Conservation (phyloP, 2,888 invertebrate genomes). For the Synanthedon tipuliformis region DNA sequence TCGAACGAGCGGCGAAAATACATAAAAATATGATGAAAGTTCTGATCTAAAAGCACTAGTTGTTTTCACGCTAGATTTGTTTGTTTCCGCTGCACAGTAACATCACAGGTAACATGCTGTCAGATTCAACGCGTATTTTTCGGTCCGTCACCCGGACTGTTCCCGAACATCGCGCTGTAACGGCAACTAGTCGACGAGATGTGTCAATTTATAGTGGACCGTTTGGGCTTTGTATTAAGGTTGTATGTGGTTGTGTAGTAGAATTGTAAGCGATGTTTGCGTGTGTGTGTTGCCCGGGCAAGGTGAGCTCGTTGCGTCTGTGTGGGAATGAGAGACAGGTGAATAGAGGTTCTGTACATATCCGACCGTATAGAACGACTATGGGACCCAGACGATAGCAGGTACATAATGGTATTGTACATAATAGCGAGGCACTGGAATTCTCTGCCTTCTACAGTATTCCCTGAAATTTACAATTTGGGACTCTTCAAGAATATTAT, state of each 20-base stretch:
- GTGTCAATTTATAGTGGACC: conserved; percentile 12
- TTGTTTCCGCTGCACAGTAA: conserved; percentile 38
- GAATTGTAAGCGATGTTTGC: conserved; percentile 31
- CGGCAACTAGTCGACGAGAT: not conserved
- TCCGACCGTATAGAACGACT: too few relatives aligned
- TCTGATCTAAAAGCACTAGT: not conserved
- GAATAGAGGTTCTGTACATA: conserved; percentile 14
- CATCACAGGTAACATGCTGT: conserved; percentile 29
- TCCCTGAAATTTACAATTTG: too few relatives aligned
- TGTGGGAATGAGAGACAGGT: conserved; percentile 46
- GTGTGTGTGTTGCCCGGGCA: conserved; percentile 24
- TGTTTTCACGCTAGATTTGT: conserved; percentile 28
- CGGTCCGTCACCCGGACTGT: conserved; percentile 30
- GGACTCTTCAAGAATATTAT: too few relatives aligned
- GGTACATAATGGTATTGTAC: too few relatives aligned
- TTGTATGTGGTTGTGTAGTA: conserved; percentile 21
- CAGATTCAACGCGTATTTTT: conserved; percentile 36
- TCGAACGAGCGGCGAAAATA: conserved; percentile 5
- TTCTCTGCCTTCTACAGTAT: too few relatives aligned
- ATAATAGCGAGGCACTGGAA: too few relatives aligned
- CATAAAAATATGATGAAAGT: conserved; percentile 21
- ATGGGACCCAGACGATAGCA: too few relatives aligned
- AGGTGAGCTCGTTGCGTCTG: conserved; percentile 17
- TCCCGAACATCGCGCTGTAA: conserved; percentile 11
- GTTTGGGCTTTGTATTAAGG: conserved; percentile 27